These are phyloP conservation scores for Pangasianodon gigas DNA, from an alignment of 2,113 vertebrate species.

Conservation along the genomic window DNA sequence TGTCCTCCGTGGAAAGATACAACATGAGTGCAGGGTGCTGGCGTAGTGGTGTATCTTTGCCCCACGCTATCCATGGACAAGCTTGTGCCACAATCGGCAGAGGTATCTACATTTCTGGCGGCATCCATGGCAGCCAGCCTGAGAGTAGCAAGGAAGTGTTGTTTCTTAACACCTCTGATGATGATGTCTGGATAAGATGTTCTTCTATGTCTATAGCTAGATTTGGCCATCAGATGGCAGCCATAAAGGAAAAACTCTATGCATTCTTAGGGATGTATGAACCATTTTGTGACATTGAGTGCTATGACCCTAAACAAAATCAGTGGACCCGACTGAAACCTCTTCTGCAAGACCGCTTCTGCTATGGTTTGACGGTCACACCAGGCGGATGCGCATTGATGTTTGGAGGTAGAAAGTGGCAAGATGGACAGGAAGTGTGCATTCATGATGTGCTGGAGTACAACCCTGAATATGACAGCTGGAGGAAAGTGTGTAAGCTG, in stretches of 20 bases:
- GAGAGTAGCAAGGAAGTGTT: slow-evolving; percentile 81
- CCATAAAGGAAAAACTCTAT: slow-evolving; percentile 80
- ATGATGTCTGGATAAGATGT: slow-evolving; percentile 75
- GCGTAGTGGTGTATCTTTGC: slow-evolving; percentile 74
- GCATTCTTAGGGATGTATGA: slow-evolving; percentile 91
- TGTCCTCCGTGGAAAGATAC: slow-evolving; percentile 86
- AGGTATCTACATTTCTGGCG: slow-evolving; percentile 84
- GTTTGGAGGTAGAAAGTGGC: slow-evolving; percentile 91
- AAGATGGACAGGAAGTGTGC: slow-evolving; percentile 81
- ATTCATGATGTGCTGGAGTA: slow-evolving; percentile 87
- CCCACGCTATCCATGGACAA: slow-evolving; percentile 80
- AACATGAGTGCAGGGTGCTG: slow-evolving; percentile 80
- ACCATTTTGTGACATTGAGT: slow-evolving; percentile 92
- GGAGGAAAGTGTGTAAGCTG: slow-evolving; percentile 86
- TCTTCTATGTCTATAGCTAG: slow-evolving; percentile 88
- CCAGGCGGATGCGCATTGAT: slow-evolving; percentile 80
- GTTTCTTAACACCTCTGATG: slow-evolving; percentile 65
- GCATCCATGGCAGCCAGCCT: slow-evolving; percentile 66
- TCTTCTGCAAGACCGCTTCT: slow-evolving; percentile 81
- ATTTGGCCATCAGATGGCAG: slow-evolving; percentile 87
- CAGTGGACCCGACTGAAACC: slow-evolving; percentile 88
- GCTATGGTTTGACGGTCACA: slow-evolving; percentile 81
- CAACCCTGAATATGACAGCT: slow-evolving; percentile 82
- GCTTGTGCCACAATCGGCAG: slow-evolving; percentile 78
- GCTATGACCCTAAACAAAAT: slow-evolving; percentile 76